These are phyloP conservation scores for Podarcis muralis DNA, from an alignment of 2,113 vertebrate species.

Conservation along the genomic window DNA sequence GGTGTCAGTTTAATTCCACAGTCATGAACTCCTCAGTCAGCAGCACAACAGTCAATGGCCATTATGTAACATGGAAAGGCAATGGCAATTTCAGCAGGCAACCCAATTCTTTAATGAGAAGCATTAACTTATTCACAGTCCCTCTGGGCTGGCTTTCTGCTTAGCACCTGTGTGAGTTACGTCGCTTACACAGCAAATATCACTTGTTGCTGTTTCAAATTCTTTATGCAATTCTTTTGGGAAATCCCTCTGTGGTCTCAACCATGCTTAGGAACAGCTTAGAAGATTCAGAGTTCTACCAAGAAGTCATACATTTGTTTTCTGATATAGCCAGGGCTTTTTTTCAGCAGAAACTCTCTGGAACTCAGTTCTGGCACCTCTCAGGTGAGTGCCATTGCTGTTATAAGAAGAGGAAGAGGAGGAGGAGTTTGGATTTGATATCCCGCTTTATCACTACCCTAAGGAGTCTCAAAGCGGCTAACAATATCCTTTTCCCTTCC, in stretches of 20 bases:
- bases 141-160: not conserved
- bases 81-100: not conserved
- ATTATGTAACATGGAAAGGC: not conserved
- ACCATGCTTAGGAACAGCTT: not conserved
- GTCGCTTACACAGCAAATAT: not conserved
- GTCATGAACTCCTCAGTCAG: not conserved
- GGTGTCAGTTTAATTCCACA: not conserved
- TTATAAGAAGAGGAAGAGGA: no score
- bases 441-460: no score
- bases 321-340: not conserved
- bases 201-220: not conserved
- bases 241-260: not conserved
- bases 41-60: not conserved
- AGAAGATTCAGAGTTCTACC: not conserved
- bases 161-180: not conserved
- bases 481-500: no score
- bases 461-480: no score
- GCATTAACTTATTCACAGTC: slow-evolving; percentile 7
- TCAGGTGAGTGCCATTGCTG: no score
- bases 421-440: no score
- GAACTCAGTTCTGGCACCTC: no score
- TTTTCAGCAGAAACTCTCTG: no score
- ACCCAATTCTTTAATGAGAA: not conserved
- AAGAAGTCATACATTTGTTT: not conserved
- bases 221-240: not conserved